phyloP scores from a whole-genome alignment of 2,888 invertebrate genomes.

The Diploptera punctata region DNA sequence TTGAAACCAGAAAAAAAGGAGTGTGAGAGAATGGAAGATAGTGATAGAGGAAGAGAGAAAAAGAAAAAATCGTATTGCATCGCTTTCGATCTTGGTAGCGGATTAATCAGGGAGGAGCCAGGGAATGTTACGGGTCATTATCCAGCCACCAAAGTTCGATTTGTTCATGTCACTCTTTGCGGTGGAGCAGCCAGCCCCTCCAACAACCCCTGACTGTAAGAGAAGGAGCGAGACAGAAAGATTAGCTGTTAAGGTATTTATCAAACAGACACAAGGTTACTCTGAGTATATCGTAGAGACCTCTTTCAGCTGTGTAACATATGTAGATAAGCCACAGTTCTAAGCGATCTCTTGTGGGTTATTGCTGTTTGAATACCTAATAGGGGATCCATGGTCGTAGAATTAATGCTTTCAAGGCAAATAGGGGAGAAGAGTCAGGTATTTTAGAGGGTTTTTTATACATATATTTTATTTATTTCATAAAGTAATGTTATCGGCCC shows the following conservation, averaged over 20 bases:
- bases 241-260: slow-evolving; percentile 19
- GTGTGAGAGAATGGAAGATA: slow-evolving; percentile 22
- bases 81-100: not conserved
- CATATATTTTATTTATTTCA: no score
- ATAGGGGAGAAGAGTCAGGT: no score
- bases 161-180: slow-evolving; percentile 32
- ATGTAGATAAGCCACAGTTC: not conserved
- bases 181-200: not conserved
- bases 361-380: not conserved
- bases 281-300: no score
- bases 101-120: slow-evolving; percentile 39
- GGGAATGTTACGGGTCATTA: slow-evolving; percentile 39
- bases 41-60: slow-evolving; percentile 37
- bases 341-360: not conserved
- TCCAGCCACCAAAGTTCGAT: slow-evolving; percentile 39
- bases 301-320: not conserved
- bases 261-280: slow-evolving; percentile 28
- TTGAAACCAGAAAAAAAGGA: slow-evolving; percentile 35
- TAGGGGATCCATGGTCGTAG: not conserved
- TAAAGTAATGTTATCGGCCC: no score
- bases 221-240: not conserved
- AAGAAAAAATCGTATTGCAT: slow-evolving; percentile 18
- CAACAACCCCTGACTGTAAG: not conserved
- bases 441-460: no score
- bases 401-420: no score